Evolutionary conservation across 2,797 vertebrate genomes (phyloP).

Genomic region (Sardinella longiceps): DNA sequence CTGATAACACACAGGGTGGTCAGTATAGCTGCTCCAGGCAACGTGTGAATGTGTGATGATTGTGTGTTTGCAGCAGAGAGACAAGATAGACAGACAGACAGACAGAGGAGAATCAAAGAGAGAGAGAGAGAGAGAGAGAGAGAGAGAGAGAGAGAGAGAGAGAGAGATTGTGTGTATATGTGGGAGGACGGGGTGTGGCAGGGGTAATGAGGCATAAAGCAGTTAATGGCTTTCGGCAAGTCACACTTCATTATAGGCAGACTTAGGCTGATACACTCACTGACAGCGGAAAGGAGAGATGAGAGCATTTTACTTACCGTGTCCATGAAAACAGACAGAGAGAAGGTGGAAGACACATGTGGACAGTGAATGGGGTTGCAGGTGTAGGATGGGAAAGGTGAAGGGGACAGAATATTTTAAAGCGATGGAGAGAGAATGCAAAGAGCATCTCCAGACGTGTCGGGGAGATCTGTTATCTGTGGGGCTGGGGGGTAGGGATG

Average conservation of each 20-base stretch:
- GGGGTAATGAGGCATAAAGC: background rate
- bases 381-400: background rate
- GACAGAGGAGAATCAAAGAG: too few species aligned
- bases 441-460: slow-evolving; percentile 27
- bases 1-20: background rate
- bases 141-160: background rate
- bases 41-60: background rate
- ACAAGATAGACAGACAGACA: background rate
- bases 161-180: background rate
- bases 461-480: slow-evolving; percentile 42
- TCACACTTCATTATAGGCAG: background rate
- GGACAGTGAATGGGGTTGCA: background rate
- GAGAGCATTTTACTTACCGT: background rate
- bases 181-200: background rate
- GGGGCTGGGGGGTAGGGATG: slow-evolving; percentile 9
- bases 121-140: background rate
- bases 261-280: background rate
- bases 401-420: background rate
- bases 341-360: background rate
- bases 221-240: background rate
- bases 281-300: background rate
- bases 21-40: background rate
- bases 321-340: background rate
- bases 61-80: background rate
- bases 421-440: background rate